A percentile compares a stretch with the other conserved stretches of the same genome.
Conservation (phyloP, 2,888 invertebrate species). For the Drosophila melanosoma region DNA sequence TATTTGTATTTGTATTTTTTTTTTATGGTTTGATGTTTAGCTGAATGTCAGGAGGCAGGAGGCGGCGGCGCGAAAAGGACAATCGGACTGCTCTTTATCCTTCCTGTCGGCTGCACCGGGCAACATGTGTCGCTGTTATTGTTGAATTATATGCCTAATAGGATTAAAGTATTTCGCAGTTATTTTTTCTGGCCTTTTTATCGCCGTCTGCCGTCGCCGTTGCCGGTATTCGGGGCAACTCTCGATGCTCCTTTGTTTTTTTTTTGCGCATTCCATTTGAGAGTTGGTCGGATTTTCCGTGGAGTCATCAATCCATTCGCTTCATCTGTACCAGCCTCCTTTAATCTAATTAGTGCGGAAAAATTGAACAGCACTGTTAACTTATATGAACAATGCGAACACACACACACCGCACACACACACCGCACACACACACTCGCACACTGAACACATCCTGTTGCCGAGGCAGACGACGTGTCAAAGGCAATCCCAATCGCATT, state of each 20-base stretch:
- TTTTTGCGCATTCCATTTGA: conserved; percentile 50
- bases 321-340: conserved; percentile 60
- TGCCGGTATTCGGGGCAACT: conserved; percentile 44
- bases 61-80: conserved; percentile 72
- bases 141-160: conserved; percentile 84
- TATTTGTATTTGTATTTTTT: background rate
- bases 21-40: conserved; percentile 25
- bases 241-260: conserved; percentile 47
- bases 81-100: conserved; percentile 71
- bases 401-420: conserved; percentile 38
- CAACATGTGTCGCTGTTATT: conserved; percentile 84
- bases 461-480: conserved; percentile 64
- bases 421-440: conserved; percentile 26
- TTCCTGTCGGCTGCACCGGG: conserved; percentile 76
- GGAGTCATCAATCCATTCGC: conserved; percentile 62
- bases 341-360: conserved; percentile 79
- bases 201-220: conserved; percentile 56
- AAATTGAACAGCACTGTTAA: conserved; percentile 76
- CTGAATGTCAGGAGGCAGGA: conserved; percentile 22
- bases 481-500: conserved; percentile 74
- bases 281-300: conserved; percentile 47
- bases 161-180: conserved; percentile 83
- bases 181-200: conserved; percentile 67
- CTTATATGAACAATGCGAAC: conserved; percentile 63
- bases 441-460: conserved; percentile 49